Conservation (phyloP, 2,888 invertebrate species). For the Chydorus sphaericus region DNA sequence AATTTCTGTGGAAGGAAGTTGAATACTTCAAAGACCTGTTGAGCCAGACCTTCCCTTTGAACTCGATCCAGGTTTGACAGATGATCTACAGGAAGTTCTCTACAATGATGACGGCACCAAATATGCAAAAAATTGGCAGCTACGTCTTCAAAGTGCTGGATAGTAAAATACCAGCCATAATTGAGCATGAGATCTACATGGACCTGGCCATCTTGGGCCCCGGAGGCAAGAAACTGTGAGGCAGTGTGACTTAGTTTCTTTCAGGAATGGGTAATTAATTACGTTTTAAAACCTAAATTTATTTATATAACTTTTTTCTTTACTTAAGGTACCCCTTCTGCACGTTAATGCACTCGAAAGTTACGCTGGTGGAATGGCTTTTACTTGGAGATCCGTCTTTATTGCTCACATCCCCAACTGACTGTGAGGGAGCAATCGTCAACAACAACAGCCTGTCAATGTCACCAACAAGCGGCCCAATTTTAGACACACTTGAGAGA, state of each 20-base stretch:
- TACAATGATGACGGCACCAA: slow-evolving; percentile 6
- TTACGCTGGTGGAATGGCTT: slow-evolving; percentile 51
- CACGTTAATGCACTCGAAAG: slow-evolving; percentile 37
- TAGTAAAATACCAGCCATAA: background rate
- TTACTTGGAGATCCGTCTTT: slow-evolving; percentile 44
- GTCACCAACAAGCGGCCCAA: slow-evolving; percentile 16
- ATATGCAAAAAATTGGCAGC: background rate
- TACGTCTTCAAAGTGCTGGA: background rate
- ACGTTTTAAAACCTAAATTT: background rate
- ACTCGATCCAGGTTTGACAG: background rate
- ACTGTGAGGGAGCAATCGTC: background rate
- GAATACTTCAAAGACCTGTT: too few relatives aligned
- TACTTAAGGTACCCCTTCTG: slow-evolving; percentile 32
- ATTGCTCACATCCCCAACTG: slow-evolving; percentile 26
- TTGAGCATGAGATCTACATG: slow-evolving; percentile 5
- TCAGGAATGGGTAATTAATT: slow-evolving; percentile 31
- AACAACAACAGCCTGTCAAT: slow-evolving; percentile 10
- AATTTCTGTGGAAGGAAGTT: too few relatives aligned
- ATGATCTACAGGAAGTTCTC: slow-evolving; percentile 1
- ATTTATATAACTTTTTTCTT: background rate
- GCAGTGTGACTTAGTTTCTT: slow-evolving; percentile 14
- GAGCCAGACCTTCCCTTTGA: background rate
- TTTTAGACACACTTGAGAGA: slow-evolving; percentile 33
- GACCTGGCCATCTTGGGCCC: background rate
- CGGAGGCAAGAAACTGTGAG: background rate